Conservation (phyloP, 2,888 invertebrate genomes). For the Rhingia campestris region DNA sequence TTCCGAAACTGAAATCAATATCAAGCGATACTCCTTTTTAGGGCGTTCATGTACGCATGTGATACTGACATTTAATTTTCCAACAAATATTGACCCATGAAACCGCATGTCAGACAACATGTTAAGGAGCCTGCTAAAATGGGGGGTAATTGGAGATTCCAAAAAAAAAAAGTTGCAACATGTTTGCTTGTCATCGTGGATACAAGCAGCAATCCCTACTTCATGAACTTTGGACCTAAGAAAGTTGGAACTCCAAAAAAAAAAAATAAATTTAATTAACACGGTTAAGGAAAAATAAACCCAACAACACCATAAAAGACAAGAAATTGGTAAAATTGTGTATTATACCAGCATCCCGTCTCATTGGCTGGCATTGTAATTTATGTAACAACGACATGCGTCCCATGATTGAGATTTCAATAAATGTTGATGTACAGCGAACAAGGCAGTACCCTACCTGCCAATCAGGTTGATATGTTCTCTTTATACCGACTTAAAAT, state of each 20-base stretch:
- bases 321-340: conserved; percentile 2
- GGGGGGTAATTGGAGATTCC: conserved; percentile 29
- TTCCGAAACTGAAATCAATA: background rate
- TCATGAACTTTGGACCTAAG: conserved; percentile 14
- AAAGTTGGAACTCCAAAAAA: background rate
- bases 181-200: conserved; percentile 2
- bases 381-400: conserved; percentile 47
- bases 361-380: conserved; percentile 47
- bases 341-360: conserved; percentile 31
- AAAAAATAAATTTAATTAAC: too few species aligned
- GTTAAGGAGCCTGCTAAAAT: conserved; percentile 9
- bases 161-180: background rate
- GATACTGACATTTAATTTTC: background rate
- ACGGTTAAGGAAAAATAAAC: background rate
- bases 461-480: conserved; percentile 43
- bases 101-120: conserved; percentile 37
- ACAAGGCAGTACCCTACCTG: conserved; percentile 25
- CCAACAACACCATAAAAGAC: background rate
- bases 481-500: background rate
- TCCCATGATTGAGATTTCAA: conserved; percentile 33
- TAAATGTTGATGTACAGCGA: conserved; percentile 5
- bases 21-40: background rate
- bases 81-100: background rate
- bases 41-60: background rate
- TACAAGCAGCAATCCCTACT: conserved; percentile 2